Evolutionary conservation across 2,113 vertebrate genomes (phyloP).

Genomic region (Zosterops borbonicus): DNA sequence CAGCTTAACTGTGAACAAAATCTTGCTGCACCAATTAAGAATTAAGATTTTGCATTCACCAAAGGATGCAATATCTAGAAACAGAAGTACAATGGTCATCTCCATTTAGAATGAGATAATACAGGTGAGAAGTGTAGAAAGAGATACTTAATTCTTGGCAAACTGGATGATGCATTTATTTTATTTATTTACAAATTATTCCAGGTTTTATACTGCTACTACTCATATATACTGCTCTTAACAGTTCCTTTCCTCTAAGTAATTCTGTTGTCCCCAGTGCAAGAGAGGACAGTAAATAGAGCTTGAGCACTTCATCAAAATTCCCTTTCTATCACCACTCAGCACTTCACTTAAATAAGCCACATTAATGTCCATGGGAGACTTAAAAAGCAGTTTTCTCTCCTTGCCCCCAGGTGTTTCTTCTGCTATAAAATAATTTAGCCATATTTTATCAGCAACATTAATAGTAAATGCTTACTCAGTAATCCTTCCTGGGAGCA

Average conservation of each 20-base stretch:
- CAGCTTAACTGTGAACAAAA: not conserved
- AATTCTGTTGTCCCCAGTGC: not conserved
- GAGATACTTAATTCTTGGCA: not conserved
- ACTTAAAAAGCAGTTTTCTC: slow-evolving; percentile 29
- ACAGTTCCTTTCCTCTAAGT: not conserved
- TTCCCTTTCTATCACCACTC: not conserved
- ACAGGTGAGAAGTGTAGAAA: not conserved
- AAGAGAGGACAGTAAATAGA: slow-evolving; percentile 3
- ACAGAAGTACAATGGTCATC: not conserved
- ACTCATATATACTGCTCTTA: not conserved
- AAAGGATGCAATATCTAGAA: not conserved
- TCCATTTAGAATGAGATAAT: not conserved
- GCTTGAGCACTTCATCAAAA: not conserved
- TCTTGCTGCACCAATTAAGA: not conserved
- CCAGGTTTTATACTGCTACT: not conserved
- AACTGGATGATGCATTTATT: not conserved
- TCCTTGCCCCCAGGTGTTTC: slow-evolving; percentile 3
- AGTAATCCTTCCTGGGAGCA: not conserved
- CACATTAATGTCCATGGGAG: slow-evolving; percentile 1
- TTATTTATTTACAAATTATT: not conserved
- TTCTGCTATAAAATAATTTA: slow-evolving; percentile 50
- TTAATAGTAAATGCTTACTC: slow-evolving; percentile 51
- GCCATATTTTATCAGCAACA: slow-evolving; percentile 32
- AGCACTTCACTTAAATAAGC: slow-evolving; percentile 49
- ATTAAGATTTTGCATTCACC: not conserved